Percentiles rank a stretch among this genome's conserved stretches.
Conservation (phyloP, 53 echinoderm and acorn worm species). For the Astropecten irregularis region DNA sequence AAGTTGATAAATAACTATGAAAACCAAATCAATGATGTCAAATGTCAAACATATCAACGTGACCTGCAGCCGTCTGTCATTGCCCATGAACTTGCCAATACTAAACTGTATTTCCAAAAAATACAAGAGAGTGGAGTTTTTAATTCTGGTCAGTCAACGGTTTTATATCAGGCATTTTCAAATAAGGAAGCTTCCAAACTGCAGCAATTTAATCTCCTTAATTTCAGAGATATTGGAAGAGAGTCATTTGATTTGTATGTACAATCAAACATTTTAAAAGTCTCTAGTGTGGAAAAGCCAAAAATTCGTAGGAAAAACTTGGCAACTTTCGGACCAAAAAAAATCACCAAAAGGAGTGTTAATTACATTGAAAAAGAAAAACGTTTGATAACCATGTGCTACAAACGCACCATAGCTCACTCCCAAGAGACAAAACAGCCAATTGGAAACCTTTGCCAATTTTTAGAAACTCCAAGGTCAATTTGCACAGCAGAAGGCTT, state of each 20-base stretch:
- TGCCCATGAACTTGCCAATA: conserved; percentile 52
- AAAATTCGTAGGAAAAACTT: conserved; percentile 43
- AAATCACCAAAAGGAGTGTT: conserved; percentile 36
- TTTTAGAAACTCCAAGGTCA: conserved; percentile 19
- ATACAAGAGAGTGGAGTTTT: conserved; percentile 38
- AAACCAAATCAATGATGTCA: conserved; percentile 26
- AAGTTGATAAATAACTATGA: conserved; percentile 26
- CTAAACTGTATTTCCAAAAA: conserved; percentile 44
- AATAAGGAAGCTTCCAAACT: conserved; percentile 15
- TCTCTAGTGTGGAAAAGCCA: conserved; percentile 42
- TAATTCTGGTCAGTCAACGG: background rate
- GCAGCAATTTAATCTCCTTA: conserved; percentile 49
- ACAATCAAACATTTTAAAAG: conserved; percentile 42
- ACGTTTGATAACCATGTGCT: too few relatives aligned
- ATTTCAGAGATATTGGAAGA: conserved; percentile 50
- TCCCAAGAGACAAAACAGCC: conserved; percentile 27
- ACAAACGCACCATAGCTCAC: conserved; percentile 53
- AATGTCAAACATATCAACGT: conserved; percentile 29
- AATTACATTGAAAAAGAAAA: conserved; percentile 70
- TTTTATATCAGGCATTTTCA: conserved; percentile 35
- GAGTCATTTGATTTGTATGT: conserved; percentile 46
- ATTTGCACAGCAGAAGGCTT: conserved; percentile 27
- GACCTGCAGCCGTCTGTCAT: conserved; percentile 55
- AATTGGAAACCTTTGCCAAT: conserved; percentile 20
- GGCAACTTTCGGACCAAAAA: conserved; percentile 64